phyloP scores from a whole-genome alignment of 1,140 invertebrate species.

The Cydia fagiglandana region DNA sequence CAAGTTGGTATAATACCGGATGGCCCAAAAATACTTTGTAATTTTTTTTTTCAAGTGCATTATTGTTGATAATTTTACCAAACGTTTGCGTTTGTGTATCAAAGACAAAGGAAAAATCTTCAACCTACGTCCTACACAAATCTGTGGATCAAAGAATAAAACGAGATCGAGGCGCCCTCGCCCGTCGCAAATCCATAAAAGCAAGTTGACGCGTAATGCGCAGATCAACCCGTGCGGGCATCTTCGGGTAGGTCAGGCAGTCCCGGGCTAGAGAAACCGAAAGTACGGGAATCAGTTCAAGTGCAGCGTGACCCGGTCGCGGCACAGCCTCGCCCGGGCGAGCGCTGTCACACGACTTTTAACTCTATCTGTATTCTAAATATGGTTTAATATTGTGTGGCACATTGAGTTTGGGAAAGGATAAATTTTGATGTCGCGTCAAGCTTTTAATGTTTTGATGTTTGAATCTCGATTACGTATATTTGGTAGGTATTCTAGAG shows the following conservation, averaged over 20 bases:
- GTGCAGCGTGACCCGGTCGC: slow-evolving; percentile 1
- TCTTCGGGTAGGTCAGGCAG: slow-evolving; percentile 7
- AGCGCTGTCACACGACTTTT: not conserved
- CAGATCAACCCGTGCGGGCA: not conserved
- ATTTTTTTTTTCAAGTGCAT: too few species aligned
- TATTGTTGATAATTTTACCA: too few species aligned
- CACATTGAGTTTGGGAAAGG: not conserved
- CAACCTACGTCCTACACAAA: not conserved
- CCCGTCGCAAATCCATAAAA: not conserved
- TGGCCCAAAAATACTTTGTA: too few species aligned
- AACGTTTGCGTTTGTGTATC: too few species aligned
- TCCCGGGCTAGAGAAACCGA: slow-evolving; percentile 8
- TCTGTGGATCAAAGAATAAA: not conserved
- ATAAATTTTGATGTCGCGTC: not conserved
- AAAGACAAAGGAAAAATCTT: too few species aligned
- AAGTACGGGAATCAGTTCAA: slow-evolving; percentile 16
- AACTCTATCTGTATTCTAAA: not conserved
- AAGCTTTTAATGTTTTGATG: not conserved
- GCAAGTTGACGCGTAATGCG: not conserved
- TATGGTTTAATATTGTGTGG: not conserved
- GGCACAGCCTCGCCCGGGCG: slow-evolving; percentile 13
- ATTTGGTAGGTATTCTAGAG: too few species aligned
- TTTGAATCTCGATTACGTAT: too few species aligned
- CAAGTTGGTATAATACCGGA: too few species aligned
- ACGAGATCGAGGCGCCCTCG: not conserved